phyloP scores from a whole-genome alignment of 2,888 invertebrate species.

The Dastarcus helophoroides region DNA sequence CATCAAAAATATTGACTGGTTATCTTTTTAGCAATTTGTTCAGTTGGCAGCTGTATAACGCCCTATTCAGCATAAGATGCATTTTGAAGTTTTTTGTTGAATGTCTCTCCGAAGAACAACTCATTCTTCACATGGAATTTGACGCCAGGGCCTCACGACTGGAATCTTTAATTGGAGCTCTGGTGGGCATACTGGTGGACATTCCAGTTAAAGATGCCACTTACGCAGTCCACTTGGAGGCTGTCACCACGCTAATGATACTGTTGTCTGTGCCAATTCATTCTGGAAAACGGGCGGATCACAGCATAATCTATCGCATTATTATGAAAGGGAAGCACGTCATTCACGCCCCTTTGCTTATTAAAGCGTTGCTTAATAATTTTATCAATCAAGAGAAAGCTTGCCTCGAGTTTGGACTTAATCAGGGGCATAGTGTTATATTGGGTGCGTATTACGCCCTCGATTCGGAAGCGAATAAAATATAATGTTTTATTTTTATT shows the following conservation, averaged over 20 bases:
- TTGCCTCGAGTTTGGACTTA: slow-evolving; percentile 58
- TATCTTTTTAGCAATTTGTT: slow-evolving; percentile 52
- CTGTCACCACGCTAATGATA: slow-evolving; percentile 74
- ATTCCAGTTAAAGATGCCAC: slow-evolving; percentile 76
- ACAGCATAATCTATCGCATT: slow-evolving; percentile 58
- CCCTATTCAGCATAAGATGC: slow-evolving; percentile 78
- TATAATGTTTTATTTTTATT: slow-evolving; percentile 8
- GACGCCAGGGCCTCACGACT: slow-evolving; percentile 39
- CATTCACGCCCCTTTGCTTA: slow-evolving; percentile 64
- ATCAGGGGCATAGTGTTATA: slow-evolving; percentile 57
- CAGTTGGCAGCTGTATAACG: slow-evolving; percentile 92
- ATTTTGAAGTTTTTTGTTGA: slow-evolving; percentile 83
- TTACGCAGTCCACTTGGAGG: slow-evolving; percentile 76
- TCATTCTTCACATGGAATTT: slow-evolving; percentile 70
- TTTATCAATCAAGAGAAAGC: slow-evolving; percentile 55
- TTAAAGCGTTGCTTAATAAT: slow-evolving; percentile 70
- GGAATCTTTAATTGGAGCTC: slow-evolving; percentile 62
- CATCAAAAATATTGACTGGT: too few relatives aligned
- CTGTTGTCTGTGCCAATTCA: slow-evolving; percentile 83
- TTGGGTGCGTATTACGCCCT: slow-evolving; percentile 42
- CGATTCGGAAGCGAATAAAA: background rate
- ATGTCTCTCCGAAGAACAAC: slow-evolving; percentile 77
- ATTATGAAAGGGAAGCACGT: slow-evolving; percentile 59
- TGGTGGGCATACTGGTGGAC: slow-evolving; percentile 71
- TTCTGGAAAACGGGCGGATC: slow-evolving; percentile 49